Evolutionary conservation across 2,797 vertebrate genomes (phyloP), one percentile per base, ranked within the genome.

Genomic region (Rhincodon typus): DNA sequence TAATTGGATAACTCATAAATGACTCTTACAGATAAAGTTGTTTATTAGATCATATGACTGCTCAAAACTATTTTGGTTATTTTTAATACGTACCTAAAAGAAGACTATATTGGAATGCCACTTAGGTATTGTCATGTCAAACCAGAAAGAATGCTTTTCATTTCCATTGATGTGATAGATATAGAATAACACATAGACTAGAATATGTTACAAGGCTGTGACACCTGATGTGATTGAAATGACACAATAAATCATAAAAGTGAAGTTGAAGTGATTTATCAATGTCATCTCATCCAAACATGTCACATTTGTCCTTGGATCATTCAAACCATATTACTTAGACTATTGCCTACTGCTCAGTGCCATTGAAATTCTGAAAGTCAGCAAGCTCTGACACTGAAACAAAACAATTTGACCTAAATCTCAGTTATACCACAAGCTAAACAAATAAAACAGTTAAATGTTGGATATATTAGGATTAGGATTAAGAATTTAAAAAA

Each of bases 241-340:
- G 69, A 77, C 70, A 95, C 10, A 42, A 77, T 95, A 95, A 95
- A 77, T 95, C 94, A 95, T 50, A 21, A 74, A 50, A 74, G 70
- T 95, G 70, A 95, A 50, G 46, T 21, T 74, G 42, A 74, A 74
- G 17, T n/a, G 27, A 17, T 94, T 94, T 94, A 94, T 94, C 69
- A 72, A 50, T 94, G 70, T 72, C 69, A 95, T 23, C 46, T 74
- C 70, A 74, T 15, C 69, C 46, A 95, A 74, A 77, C 23, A 34
- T 30, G 21, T 94, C 46, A 53, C 46, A 34, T 94, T 74, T 95
- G 69, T 95, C 94, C 94, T 95, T 95, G 94, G 46, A 95, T 46
- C 53, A 2, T 72, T 6, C 3, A 77, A 53, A 46, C 46, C 30
- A 72, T 74, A 74, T 50, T 72, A 72, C 53, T 74, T 74, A 74